phyloP scores from a whole-genome alignment of 1,140 invertebrate species.

The Stegodyphus mimosarum region DNA sequence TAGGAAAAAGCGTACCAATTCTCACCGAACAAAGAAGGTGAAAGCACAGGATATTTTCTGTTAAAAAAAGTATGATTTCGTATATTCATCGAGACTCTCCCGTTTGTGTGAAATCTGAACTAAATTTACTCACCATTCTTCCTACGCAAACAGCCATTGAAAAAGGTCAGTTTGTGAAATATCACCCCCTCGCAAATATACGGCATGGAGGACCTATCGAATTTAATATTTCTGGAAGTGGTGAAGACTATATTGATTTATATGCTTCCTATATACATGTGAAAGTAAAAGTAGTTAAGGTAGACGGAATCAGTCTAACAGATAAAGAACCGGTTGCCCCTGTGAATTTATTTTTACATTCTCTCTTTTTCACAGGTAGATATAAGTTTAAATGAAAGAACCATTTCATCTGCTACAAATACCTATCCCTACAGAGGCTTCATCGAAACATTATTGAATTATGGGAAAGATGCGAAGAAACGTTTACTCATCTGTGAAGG shows the following conservation, averaged over 20 bases:
- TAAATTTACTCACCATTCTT: neutral
- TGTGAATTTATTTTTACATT: conserved; percentile 5
- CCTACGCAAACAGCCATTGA: neutral
- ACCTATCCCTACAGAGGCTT: conserved; percentile 7
- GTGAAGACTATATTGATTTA: conserved; percentile 1
- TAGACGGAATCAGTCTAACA: neutral
- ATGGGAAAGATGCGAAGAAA: conserved; percentile 6
- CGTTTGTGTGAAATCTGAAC: neutral
- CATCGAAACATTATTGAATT: conserved; percentile 12
- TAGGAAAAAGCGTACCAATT: neutral
- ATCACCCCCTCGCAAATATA: conserved; percentile 3
- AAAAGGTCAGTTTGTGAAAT: conserved; percentile 15
- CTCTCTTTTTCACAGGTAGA: neutral
- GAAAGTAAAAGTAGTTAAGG: conserved; percentile 8
- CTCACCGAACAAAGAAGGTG: neutral
- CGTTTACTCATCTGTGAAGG: neutral
- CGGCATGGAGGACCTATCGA: conserved; percentile 3
- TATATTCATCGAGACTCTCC: conserved; percentile 2
- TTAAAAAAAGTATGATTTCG: neutral
- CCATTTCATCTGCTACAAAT: neutral
- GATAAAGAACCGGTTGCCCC: neutral
- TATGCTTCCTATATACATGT: neutral
- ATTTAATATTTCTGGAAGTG: conserved; percentile 10
- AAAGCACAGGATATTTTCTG: conserved; percentile 2
- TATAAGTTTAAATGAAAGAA: conserved; percentile 1